These are phyloP conservation scores for Rhinophrynus dorsalis DNA, from an alignment of 2,797 vertebrate genomes.

Conservation along the genomic window DNA sequence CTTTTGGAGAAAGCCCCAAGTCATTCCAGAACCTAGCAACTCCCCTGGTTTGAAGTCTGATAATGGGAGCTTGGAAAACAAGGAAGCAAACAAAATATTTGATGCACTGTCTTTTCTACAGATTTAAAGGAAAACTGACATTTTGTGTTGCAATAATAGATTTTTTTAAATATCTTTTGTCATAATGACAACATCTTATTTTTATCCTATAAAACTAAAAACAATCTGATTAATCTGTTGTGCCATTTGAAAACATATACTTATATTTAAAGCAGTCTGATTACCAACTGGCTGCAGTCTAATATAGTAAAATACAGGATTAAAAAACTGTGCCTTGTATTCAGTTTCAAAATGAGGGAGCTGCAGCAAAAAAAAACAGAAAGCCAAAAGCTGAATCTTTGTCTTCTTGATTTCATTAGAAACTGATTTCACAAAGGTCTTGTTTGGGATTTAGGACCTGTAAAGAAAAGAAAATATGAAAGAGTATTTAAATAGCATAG, in stretches of 20 bases:
- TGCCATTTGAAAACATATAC: constrained; percentile 28
- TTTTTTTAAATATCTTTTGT: no score
- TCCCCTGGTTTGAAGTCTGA: no score
- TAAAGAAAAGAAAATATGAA: background rate
- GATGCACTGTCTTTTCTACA: background rate
- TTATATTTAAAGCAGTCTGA: constrained; percentile 15
- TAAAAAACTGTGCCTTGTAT: constrained; percentile 42
- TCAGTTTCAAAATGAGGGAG: background rate
- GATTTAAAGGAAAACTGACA: background rate
- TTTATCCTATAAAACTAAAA: background rate
- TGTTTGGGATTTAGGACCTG: background rate
- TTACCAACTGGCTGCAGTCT: constrained; percentile 13
- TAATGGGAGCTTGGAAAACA: no score
- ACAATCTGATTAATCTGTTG: background rate
- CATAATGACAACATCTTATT: no score
- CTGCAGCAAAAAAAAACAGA: no score
- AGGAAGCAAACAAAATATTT: background rate
- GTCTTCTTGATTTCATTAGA: background rate
- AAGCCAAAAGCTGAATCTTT: background rate
- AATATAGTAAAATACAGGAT: constrained; percentile 28
- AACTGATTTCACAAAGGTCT: background rate
- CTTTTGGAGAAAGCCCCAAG: no score
- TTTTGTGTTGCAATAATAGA: background rate
- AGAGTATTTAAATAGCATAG: no score
- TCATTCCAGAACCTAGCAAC: no score